phyloP scores from a whole-genome alignment of 1,140 invertebrate genomes.

The Drosophila obscura region DNA sequence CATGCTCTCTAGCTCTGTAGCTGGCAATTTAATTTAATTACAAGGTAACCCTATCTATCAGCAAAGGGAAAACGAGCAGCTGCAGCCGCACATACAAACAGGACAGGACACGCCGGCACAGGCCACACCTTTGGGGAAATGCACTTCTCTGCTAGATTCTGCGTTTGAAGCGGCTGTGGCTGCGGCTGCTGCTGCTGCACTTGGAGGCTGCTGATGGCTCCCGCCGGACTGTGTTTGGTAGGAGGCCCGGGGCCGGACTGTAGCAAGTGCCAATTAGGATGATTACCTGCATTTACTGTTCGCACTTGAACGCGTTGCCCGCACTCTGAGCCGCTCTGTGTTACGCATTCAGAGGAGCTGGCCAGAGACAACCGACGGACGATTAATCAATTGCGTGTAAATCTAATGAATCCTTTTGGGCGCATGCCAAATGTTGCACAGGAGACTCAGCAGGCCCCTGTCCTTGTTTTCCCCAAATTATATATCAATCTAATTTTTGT shows the following conservation, averaged over 20 bases:
- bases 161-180: conserved; percentile 4
- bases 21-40: conserved; percentile 76
- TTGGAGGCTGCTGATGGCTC: conserved; percentile 14
- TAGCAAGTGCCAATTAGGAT: conserved; percentile 66
- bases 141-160: conserved; percentile 18
- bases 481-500: conserved; percentile 73
- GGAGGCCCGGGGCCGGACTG: conserved; percentile 3
- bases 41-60: conserved; percentile 75
- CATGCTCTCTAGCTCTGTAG: conserved; percentile 28
- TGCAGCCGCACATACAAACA: conserved; percentile 28
- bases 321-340: no score
- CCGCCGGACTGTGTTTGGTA: conserved; percentile 29
- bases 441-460: conserved; percentile 49
- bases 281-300: conserved; percentile 66
- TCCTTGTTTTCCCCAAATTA: conserved; percentile 60
- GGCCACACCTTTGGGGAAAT: conserved; percentile 19
- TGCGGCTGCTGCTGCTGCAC: conserved; percentile 16
- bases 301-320: conserved; percentile 21
- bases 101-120: conserved; percentile 1
- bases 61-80: conserved; percentile 61
- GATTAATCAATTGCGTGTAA: conserved; percentile 57
- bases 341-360: conserved; percentile 5
- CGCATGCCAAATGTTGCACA: conserved; percentile 63
- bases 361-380: background rate
- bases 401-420: conserved; percentile 55